Evolutionary conservation across 2,888 invertebrate genomes (phyloP).

Genomic region (Tortrix viridana): DNA sequence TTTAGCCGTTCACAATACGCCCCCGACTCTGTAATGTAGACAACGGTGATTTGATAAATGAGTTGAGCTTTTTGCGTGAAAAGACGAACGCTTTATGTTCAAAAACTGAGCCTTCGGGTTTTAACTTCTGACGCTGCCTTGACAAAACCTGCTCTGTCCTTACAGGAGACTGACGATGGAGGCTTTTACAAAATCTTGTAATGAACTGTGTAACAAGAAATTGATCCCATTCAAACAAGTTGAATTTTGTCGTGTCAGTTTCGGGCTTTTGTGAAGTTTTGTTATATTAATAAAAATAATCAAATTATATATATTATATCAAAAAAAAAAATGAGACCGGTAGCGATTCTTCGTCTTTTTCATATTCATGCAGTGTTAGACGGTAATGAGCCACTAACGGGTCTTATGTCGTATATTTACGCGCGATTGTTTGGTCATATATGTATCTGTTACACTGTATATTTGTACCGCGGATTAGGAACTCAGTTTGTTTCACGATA

Average conservation of each 20-base stretch:
- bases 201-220: slow-evolving; percentile 46
- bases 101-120: slow-evolving; percentile 51
- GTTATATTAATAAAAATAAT: slow-evolving; percentile 1
- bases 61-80: slow-evolving; percentile 69
- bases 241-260: slow-evolving; percentile 33
- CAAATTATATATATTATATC: no score
- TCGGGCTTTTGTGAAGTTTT: slow-evolving; percentile 18
- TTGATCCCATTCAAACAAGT: slow-evolving; percentile 41
- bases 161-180: slow-evolving; percentile 53
- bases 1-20: slow-evolving; percentile 73
- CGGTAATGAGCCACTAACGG: slow-evolving; percentile 53
- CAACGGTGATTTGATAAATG: slow-evolving; percentile 79
- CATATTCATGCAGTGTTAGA: slow-evolving; percentile 45
- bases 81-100: slow-evolving; percentile 63
- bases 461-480: slow-evolving; percentile 66
- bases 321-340: no score
- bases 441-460: slow-evolving; percentile 65
- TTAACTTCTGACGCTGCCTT: slow-evolving; percentile 51
- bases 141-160: slow-evolving; percentile 59
- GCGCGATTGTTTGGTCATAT: slow-evolving; percentile 68
- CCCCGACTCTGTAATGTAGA: slow-evolving; percentile 69
- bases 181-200: slow-evolving; percentile 51
- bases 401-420: slow-evolving; percentile 53
- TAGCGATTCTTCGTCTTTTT: no score
- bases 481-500: slow-evolving; percentile 55